phyloP scores from a whole-genome alignment of 2,888 invertebrate genomes.

The Latrodectus hesperus region DNA sequence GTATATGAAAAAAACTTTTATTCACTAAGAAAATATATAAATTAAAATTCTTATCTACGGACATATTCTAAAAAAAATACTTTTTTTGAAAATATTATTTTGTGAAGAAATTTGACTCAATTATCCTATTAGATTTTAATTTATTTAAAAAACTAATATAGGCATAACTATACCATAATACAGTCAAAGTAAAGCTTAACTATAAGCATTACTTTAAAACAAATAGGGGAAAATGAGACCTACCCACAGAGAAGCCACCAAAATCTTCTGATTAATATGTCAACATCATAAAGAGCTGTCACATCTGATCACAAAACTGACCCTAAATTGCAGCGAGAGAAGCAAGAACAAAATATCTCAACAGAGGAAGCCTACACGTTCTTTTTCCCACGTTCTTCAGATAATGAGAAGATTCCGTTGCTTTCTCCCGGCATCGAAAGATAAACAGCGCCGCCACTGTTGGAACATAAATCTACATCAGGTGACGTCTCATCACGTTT shows the following conservation, averaged over 20 bases:
- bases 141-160: no score
- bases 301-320: background rate
- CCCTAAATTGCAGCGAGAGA: background rate
- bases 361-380: constrained; percentile 16
- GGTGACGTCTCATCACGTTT: constrained; percentile 4
- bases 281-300: background rate
- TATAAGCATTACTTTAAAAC: no score
- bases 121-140: no score
- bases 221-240: background rate
- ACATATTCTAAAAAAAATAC: no score
- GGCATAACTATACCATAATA: no score
- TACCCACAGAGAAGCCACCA: background rate
- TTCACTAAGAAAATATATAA: no score
- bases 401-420: constrained; percentile 31
- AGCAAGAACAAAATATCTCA: background rate
- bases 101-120: no score
- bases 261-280: background rate
- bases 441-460: constrained; percentile 39
- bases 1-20: no score
- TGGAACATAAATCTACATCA: constrained; percentile 14
- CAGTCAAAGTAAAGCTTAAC: no score
- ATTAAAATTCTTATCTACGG: no score
- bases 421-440: constrained; percentile 7
- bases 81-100: no score
- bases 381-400: constrained; percentile 57